Percentiles rank a stretch among this genome's conserved stretches.
phyloP scores from a whole-genome alignment of 2,797 vertebrate genomes.

The Pseudochromis fuscus region DNA sequence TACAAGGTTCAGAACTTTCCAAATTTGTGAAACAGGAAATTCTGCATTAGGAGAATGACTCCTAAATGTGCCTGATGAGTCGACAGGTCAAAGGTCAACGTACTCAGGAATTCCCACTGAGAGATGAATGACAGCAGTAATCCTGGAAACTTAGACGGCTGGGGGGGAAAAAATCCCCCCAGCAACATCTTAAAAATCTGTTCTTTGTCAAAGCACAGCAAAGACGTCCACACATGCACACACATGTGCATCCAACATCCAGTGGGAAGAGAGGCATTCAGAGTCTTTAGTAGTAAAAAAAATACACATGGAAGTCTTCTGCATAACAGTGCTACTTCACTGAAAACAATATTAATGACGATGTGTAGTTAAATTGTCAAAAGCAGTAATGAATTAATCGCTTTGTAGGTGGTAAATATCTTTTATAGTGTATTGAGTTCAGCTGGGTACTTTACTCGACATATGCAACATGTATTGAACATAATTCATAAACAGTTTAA shows the following conservation, averaged over 20 bases:
- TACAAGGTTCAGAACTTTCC: background rate
- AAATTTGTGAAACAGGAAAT: slow-evolving; percentile 9
- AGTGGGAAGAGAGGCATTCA: background rate
- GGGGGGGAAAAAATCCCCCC: slow-evolving; percentile 18
- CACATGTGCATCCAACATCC: background rate
- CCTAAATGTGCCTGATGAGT: slow-evolving; percentile 12
- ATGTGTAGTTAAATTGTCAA: too few relatives aligned
- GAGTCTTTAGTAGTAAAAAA: background rate
- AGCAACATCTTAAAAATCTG: slow-evolving; percentile 23
- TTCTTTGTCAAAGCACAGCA: slow-evolving; percentile 37
- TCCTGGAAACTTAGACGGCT: slow-evolving; percentile 37
- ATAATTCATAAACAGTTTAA: too few relatives aligned
- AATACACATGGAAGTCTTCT: background rate
- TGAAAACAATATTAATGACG: too few relatives aligned
- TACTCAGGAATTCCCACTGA: slow-evolving; percentile 26
- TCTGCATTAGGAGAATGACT: background rate
- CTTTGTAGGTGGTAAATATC: too few relatives aligned
- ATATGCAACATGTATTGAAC: too few relatives aligned
- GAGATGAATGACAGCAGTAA: slow-evolving; percentile 30
- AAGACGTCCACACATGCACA: slow-evolving; percentile 18
- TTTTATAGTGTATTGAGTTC: too few relatives aligned
- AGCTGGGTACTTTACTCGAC: too few relatives aligned
- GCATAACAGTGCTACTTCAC: too few relatives aligned
- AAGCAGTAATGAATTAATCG: too few relatives aligned
- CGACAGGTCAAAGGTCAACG: slow-evolving; percentile 42